Base-by-base conservation (phyloP, 2,797 vertebrate genomes). In the Chelon labrosus region DNA sequence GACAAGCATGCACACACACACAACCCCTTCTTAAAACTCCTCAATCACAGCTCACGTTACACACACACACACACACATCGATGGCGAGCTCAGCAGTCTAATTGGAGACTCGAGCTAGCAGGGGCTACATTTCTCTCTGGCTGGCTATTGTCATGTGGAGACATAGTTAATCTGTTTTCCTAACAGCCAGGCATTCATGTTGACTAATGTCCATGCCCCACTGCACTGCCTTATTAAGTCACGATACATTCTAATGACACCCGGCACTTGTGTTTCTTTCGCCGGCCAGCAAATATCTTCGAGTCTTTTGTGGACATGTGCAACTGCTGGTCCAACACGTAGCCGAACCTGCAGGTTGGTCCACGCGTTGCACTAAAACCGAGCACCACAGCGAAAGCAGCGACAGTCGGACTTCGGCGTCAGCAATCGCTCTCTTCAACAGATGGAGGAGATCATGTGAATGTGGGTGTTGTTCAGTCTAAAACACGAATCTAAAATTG, bases 151-250 rank as follows among this genome's bases (percentile, higher is more conserved):
- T 92, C 77, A 81, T 79, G 69, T 54, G 77, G 79, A 16, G 37
- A 86, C 75, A 50, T 64, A 54, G 77, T 83, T 85, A 83, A 88
- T 88, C 65, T 88, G 80, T 88, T 91, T 88, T 77, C 72, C 57
- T 69, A 85, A 79, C 70, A 42, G 73, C 62, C 57, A 63, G 75
- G 75, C 69, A 52, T 82, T 80, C 63, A 60, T 46, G 44, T 60
- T 89, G 84, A 88, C 63, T 69, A 78, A 90, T 73, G 82, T 68
- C 56, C 52, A 62, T 59, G 13, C 57, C 65, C 56, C 65, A 42
- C 63, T 73, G 65, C 25, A 19, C 16, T 1, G 27, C 65, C 82
- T 85, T 74, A 85, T 82, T 75, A 81, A 83, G 50, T 77, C 64
- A 63, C 65, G 66, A 75, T 76, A 39, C 68, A 62, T 85, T 85